Evolutionary conservation across 2,888 invertebrate species (phyloP), one percentile per base, ranked within the genome.

Genomic region (Dysmachus trigonus): DNA sequence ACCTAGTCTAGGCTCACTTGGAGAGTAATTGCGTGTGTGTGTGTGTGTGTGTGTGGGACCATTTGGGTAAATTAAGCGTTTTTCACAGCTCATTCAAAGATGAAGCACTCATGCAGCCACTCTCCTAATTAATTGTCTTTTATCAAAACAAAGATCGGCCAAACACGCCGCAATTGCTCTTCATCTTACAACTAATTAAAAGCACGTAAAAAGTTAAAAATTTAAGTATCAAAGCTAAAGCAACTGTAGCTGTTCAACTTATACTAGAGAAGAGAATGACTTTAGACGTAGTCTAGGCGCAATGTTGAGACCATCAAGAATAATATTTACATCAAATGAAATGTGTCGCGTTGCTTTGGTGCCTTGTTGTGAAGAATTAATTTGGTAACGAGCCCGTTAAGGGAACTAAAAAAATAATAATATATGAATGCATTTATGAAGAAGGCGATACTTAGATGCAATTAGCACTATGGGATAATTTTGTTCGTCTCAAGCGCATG

Each of bases 231-330:
- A 83, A 83, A 83, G 83, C 83, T 83, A 83, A 83, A 83, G 83
- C 83, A 72, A 38, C 30, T 62, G 53, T 41, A 41, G 47, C 38
- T 83, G 71, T 72, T 72, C 18, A 38, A 27, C 83, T 83, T 72
- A 83, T n/a, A 71, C 83, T 83, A 83, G 83, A 83, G 83, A 83
- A 83, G 83, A 83, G 83, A 83, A 83, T 83, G 83, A 72, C 83
- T 83, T 72, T n/a, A 83, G 83, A 83, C 72, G 83, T 31, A 83
- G 47, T 41, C 72, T 22, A 38, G 35, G 83, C 83, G 30, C 35
- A 33, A 72, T 72, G 15, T 83, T 83, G 72, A 72, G 72, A 83
- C 72, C 22, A 82, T 33, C 62, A 62, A 72, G 13, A 83, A 41
- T 22, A 47, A 38, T 83, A 83, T 83, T 83, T 83, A 83, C 83